Evolutionary conservation across 2,888 invertebrate species (phyloP).

Genomic region (Spilosoma lubricipeda): DNA sequence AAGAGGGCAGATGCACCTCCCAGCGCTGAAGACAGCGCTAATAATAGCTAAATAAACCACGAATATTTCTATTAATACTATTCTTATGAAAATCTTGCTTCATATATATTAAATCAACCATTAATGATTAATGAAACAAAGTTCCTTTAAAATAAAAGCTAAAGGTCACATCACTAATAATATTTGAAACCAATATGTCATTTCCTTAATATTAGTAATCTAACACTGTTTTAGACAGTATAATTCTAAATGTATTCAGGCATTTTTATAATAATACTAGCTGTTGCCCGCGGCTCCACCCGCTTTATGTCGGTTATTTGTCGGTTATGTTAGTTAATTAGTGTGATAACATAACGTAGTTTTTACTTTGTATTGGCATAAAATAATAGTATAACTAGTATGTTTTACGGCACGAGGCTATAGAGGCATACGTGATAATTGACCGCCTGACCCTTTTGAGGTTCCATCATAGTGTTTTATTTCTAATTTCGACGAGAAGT

Average conservation of each 20-base stretch:
- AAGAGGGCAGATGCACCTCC: constrained; percentile 89
- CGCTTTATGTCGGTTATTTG: too few species aligned
- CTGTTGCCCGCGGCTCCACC: too few species aligned
- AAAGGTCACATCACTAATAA: neutral
- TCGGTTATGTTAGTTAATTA: too few species aligned
- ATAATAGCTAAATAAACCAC: constrained; percentile 82
- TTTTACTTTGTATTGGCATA: too few species aligned
- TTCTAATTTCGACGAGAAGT: neutral
- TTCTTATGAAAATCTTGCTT: neutral
- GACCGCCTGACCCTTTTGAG: too few species aligned
- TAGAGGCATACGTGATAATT: too few species aligned
- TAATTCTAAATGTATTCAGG: neutral
- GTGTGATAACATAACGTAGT: too few species aligned
- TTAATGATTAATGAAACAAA: neutral
- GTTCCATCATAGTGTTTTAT: too few species aligned
- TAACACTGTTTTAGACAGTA: neutral
- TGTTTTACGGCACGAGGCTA: too few species aligned
- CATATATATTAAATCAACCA: neutral
- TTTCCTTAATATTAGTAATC: neutral
- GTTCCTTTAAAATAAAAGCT: neutral
- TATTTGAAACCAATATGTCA: neutral
- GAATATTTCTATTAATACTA: neutral
- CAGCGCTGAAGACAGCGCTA: constrained; percentile 89
- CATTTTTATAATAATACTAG: too few species aligned
- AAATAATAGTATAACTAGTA: too few species aligned